Base-by-base conservation (phyloP, 2,888 invertebrate species). In the Diadegma fenestrale region DNA sequence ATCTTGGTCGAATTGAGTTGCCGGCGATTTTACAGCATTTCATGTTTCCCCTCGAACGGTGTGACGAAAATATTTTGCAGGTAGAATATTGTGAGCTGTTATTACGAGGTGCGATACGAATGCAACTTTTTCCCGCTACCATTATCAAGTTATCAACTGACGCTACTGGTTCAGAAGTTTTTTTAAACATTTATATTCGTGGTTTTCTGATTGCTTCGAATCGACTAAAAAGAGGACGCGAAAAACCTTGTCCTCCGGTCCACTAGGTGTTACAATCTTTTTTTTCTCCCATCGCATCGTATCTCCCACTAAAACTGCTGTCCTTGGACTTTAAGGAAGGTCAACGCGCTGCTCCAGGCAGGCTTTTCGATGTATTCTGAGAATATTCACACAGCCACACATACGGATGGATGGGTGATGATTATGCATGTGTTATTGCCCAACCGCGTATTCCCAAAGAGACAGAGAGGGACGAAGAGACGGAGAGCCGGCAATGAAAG, bases 291-390 rank as follows among this genome's bases (percentile, higher is more conserved):
- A 58, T 12, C 22, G 7, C 7, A 37, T 58, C 2, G 22, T 14
- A 26, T 58, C 26, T 26, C 58, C 58, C 4, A 54, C 54, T 54
- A 22, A 54, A 54, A 54, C 19, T 58, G 26, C 58, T 43, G 80
- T n/a, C 71, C 80, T 75, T 71, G 71, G 75, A 69, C 76, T 76
- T 80, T 84, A 45, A 64, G 76, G 64, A 73, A 82, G 78, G 77
- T 63, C 63, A 30, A 43, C 43, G 58, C 3, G 30, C 45, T 14
- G 51, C 51, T 66, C 22, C 33, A 54, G 19, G 54, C 68, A 12
- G 66, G n/a, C 54, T 41, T 14, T 63, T 41, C 17, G 26, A 45
- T 30, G 61, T 41, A 26, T 43, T 72, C 14, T 8, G 12, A 43
- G 22, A 7, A 58, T 33, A 17, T 19, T 37, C 8, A 41, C 41